phyloP scores from a whole-genome alignment of 2,888 invertebrate species.

The Platynereis dumerilii region DNA sequence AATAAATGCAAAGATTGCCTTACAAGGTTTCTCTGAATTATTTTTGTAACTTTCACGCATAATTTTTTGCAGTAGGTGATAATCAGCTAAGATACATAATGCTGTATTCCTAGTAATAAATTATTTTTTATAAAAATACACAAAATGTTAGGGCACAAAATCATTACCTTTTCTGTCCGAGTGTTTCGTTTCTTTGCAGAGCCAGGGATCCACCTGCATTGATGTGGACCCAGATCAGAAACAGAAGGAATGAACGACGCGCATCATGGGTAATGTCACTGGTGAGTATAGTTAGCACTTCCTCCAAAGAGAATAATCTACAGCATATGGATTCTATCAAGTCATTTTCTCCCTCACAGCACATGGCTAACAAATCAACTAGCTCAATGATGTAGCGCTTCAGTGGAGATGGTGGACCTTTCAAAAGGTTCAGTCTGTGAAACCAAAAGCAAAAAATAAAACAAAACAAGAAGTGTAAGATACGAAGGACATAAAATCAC shows the following conservation, averaged over 20 bases:
- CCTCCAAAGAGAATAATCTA: conserved; percentile 10
- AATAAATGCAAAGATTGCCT: too few species aligned
- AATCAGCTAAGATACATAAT: too few species aligned
- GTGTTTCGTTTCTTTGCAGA: too few species aligned
- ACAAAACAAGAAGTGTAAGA: too few species aligned
- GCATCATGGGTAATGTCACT: background rate
- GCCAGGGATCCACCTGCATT: background rate
- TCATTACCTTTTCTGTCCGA: too few species aligned
- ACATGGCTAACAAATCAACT: conserved; percentile 55
- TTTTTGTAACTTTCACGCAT: too few species aligned
- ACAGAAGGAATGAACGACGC: background rate
- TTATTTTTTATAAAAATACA: too few species aligned
- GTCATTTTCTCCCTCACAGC: conserved; percentile 34
- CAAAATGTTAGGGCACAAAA: too few species aligned
- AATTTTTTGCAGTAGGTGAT: too few species aligned
- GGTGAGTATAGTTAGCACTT: conserved; percentile 17
- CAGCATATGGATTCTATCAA: conserved; percentile 27
- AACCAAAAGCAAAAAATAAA: background rate
- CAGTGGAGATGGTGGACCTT: background rate
- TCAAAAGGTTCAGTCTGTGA: conserved; percentile 1
- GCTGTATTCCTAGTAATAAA: too few species aligned
- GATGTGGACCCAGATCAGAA: background rate
- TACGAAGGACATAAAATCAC: too few species aligned
- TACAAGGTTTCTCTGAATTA: too few species aligned
- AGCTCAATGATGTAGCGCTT: conserved; percentile 49